Evolutionary conservation across 2,888 invertebrate species (phyloP).

Genomic region (Nebria brevicollis): DNA sequence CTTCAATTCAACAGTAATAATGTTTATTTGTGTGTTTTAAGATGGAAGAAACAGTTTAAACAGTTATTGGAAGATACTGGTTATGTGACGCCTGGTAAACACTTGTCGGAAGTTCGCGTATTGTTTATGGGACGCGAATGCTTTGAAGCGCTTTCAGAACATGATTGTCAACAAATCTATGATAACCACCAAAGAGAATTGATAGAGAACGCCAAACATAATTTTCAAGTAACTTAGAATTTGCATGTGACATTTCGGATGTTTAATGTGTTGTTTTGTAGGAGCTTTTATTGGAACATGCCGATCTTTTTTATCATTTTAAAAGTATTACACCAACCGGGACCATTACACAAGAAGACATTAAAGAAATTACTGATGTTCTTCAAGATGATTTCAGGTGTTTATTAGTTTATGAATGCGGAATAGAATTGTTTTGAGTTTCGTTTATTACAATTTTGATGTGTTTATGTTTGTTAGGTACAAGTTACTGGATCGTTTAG

Average conservation of each 20-base stretch:
- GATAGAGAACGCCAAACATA: conserved; percentile 88
- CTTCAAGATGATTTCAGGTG: conserved; percentile 92
- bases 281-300: conserved; percentile 91
- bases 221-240: conserved; percentile 75
- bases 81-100: conserved; percentile 95
- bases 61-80: conserved; percentile 92
- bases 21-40: conserved; percentile 58
- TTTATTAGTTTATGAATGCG: conserved; percentile 26
- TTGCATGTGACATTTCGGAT: conserved; percentile 14
- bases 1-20: conserved; percentile 55
- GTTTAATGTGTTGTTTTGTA: conserved; percentile 56
- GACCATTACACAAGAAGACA: conserved; percentile 93
- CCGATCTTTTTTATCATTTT: conserved; percentile 92
- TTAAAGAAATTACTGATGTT: conserved; percentile 91
- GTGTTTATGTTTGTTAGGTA: conserved; percentile 69
- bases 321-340: conserved; percentile 89
- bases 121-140: conserved; percentile 94
- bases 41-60: conserved; percentile 95
- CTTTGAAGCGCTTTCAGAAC: conserved; percentile 89
- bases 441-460: not conserved
- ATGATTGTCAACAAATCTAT: conserved; percentile 91
- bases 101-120: conserved; percentile 87
- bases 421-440: not conserved
- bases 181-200: conserved; percentile 93
- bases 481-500: conserved; percentile 91